Conservation (phyloP, 2,113 vertebrate genomes). For the Damaliscus lunatus region DNA sequence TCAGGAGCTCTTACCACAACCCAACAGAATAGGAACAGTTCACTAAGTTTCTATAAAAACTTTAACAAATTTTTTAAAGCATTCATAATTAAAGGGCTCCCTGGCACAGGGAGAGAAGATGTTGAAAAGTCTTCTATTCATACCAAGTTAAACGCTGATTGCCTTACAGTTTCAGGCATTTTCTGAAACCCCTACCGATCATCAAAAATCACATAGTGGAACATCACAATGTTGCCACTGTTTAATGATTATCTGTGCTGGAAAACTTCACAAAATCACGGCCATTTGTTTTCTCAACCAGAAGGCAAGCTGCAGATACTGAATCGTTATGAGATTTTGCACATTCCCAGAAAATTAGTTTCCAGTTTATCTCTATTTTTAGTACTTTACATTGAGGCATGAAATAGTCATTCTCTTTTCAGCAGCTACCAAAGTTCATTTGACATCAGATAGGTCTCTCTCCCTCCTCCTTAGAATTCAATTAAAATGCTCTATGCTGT, state of each 20-base stretch:
- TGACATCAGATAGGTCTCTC: not conserved
- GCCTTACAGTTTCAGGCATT: not conserved
- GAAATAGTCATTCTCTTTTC: not conserved
- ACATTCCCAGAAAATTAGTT: not conserved
- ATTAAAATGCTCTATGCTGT: conserved; percentile 18
- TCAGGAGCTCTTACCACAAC: conserved; percentile 47
- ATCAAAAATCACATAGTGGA: not conserved
- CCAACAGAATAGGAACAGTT: conserved; percentile 58
- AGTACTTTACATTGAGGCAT: not conserved
- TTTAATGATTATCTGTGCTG: not conserved
- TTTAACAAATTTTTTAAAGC: conserved; percentile 49
- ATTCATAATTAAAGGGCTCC: conserved; percentile 48
- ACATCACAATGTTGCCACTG: not conserved
- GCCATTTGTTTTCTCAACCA: not conserved
- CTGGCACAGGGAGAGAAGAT: conserved; percentile 23
- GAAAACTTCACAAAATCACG: not conserved
- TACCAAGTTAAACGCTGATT: not conserved
- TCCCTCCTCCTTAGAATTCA: conserved; percentile 16
- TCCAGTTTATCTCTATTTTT: not conserved
- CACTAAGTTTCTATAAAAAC: conserved; percentile 60
- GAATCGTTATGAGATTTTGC: not conserved
- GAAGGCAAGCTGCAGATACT: not conserved
- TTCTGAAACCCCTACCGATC: not conserved
- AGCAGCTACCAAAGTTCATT: not conserved
- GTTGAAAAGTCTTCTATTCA: conserved; percentile 21